phyloP scores from a whole-genome alignment of 35 echinoderm and acorn worm species.

The Chiridota heheva region DNA sequence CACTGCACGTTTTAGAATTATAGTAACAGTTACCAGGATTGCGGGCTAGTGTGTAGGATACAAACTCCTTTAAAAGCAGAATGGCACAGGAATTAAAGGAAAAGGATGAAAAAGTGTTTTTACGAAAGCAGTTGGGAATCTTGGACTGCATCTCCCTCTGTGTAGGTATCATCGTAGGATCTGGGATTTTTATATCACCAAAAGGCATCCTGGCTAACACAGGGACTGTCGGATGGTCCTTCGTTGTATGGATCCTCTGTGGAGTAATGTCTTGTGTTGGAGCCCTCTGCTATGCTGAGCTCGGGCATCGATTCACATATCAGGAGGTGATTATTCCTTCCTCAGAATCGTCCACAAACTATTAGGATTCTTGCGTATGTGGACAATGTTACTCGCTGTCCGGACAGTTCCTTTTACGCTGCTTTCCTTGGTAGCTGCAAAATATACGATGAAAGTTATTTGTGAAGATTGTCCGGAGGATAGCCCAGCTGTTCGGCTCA shows the following conservation, averaged over 20 bases:
- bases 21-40: too few relatives aligned
- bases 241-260: conserved; percentile 71
- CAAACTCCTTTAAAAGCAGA: too few relatives aligned
- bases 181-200: conserved; percentile 87
- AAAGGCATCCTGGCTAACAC: conserved; percentile 67
- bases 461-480: not conserved
- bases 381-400: conserved; percentile 17
- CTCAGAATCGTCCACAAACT: conserved; percentile 13
- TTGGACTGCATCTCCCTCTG: conserved; percentile 53
- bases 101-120: too few relatives aligned
- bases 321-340: conserved; percentile 80
- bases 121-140: conserved; percentile 49
- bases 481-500: too few relatives aligned
- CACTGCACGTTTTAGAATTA: too few relatives aligned
- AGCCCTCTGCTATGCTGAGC: conserved; percentile 83
- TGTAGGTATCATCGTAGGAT: conserved; percentile 75
- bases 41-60: too few relatives aligned
- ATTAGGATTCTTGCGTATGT: conserved; percentile 19
- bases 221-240: conserved; percentile 62
- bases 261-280: conserved; percentile 71
- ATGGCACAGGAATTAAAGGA: too few relatives aligned
- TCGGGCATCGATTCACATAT: conserved; percentile 66
- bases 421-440: not conserved
- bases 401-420: not conserved
- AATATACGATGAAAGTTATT: not conserved